These are phyloP conservation scores for Bombus waltoni DNA, from an alignment of 1,140 invertebrate species.

Conservation along the genomic window DNA sequence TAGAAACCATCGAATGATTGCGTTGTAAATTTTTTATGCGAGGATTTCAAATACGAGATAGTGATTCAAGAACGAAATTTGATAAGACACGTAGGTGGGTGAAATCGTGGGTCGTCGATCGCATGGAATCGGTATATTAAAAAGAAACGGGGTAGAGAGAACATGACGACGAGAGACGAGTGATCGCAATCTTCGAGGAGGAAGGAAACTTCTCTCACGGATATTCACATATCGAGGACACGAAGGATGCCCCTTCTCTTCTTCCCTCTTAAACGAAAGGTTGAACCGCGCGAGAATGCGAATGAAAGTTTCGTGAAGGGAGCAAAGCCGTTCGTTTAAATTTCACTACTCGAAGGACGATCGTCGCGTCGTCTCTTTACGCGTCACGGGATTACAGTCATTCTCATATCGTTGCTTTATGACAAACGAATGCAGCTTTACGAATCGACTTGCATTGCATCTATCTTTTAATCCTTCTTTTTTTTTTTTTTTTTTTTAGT, in stretches of 20 bases:
- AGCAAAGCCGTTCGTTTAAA: slow-evolving; percentile 61
- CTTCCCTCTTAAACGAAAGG: slow-evolving; percentile 62
- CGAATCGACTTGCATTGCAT: background rate
- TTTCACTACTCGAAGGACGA: slow-evolving; percentile 65
- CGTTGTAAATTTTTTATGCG: too few species aligned
- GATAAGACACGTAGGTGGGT: background rate
- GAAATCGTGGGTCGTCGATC: background rate
- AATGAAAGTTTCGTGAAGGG: slow-evolving; percentile 73
- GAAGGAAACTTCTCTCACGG: slow-evolving; percentile 57
- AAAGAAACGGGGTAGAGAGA: background rate
- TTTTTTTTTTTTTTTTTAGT: too few species aligned
- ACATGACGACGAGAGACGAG: slow-evolving; percentile 43
- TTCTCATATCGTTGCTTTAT: background rate
- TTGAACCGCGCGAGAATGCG: slow-evolving; percentile 64
- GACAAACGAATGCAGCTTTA: background rate
- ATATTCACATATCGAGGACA: slow-evolving; percentile 64
- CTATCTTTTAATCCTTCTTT: background rate
- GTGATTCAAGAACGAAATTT: background rate
- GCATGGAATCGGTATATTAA: background rate
- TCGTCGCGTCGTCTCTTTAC: background rate
- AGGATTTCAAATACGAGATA: too few species aligned
- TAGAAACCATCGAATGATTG: too few species aligned
- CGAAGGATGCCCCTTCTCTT: slow-evolving; percentile 30
- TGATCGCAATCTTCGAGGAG: slow-evolving; percentile 27
- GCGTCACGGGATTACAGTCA: background rate